A percentile compares a stretch with the other conserved stretches of the same genome.
phyloP scores from a whole-genome alignment of 2,888 invertebrate species.

The Orchesellides sinensis region DNA sequence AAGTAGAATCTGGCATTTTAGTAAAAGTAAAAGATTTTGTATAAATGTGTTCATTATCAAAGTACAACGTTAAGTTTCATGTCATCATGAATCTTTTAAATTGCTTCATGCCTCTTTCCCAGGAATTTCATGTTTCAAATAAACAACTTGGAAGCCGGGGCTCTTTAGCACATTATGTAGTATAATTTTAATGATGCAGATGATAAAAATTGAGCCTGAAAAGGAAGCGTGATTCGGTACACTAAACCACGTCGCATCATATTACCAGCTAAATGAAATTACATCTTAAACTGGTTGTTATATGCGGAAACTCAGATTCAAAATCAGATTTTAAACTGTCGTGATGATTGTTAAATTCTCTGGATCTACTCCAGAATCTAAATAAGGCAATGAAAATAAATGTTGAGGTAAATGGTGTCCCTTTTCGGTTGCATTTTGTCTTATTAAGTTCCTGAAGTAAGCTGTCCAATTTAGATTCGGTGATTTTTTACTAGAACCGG shows the following conservation, averaged over 20 bases:
- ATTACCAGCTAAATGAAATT: no score
- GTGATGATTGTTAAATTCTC: constrained; percentile 34
- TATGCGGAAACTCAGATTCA: constrained; percentile 43
- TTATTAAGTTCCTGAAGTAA: no score
- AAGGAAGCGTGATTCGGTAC: constrained; percentile 27
- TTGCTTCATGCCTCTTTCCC: neutral
- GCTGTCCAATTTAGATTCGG: neutral
- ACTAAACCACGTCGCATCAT: no score
- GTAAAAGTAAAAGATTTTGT: no score
- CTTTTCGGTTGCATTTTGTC: neutral
- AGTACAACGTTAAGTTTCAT: no score
- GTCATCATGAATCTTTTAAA: neutral
- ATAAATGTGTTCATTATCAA: no score
- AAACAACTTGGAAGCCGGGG: neutral
- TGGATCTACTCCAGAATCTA: constrained; percentile 31
- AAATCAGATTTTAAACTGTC: constrained; percentile 33
- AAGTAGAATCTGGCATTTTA: no score
- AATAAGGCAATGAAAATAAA: neutral
- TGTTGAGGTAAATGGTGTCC: neutral
- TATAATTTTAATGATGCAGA: neutral
- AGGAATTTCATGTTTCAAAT: constrained; percentile 20
- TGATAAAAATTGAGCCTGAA: neutral
- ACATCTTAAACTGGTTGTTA: no score
- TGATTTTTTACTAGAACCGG: constrained; percentile 12
- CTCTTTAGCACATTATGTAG: constrained; percentile 1